Base-by-base conservation (phyloP, 2,113 vertebrate genomes). In the Propithecus coquereli region DNA sequence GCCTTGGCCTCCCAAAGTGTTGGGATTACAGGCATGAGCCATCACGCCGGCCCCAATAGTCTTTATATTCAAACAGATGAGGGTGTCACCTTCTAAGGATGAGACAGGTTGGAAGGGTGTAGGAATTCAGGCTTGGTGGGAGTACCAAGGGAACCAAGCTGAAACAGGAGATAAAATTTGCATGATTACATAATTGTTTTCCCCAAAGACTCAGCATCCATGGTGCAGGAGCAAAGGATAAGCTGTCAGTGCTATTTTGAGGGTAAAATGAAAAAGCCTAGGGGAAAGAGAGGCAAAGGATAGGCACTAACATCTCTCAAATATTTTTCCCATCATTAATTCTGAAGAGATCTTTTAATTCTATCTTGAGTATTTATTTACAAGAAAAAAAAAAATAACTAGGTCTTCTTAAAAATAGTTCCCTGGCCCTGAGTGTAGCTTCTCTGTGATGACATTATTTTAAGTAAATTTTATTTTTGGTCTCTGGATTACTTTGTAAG, bases 401-500 rank as follows among this genome's bases (percentile, higher is more conserved):
- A 84, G 74, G 50, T 52, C 70, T 90, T 79, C 40, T 94, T 90
- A 81, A 96, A 90, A 95, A 90, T 22, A 94, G 65, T 95, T 95
- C 18, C 52, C 63, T 94, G 79, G 76, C 32, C 97, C 52, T 66
- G 32, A 87, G 52, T 65, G 1, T 88, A 94, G 61, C 37, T 81
- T 47, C 23, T 87, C 59, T 94, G n/a, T 45, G 47, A 95, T 73
- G 71, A 96, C 32, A 95, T 91, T 95, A 96, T 96, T 96, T 96
- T 84, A 94, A 92, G 68, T 45, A 74, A 80, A 87, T 71, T 94
- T 96, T 92, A 95, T 87, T 95, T 92, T 97, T 95, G 70, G 68
- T 63, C 7, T 94, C 66, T 96, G 84, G 76, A 92, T 94, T 95
- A 81, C 85, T 95, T 94, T 82, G 50, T 94, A 89, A 79, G 85